Evolutionary conservation across 2,113 vertebrate genomes (phyloP), one percentile per base, ranked within the genome.

Genomic region (Zapornia atra): DNA sequence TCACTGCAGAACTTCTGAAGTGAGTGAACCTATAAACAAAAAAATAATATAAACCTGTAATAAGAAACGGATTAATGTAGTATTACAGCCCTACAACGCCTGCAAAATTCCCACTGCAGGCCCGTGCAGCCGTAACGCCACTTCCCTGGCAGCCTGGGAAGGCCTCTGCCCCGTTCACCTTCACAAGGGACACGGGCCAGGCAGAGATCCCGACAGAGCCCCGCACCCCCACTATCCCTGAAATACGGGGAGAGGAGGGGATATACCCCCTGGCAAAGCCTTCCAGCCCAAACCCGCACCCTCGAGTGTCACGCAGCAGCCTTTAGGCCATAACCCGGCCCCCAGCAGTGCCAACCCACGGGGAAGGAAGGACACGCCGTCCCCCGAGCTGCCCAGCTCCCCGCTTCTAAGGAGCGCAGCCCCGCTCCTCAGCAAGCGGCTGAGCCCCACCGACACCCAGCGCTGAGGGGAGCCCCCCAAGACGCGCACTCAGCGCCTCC

Each of bases 131-230:
- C 0, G 5, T 24, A 48, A 38, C 0, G 3, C 12, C 2, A 3
- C 10, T 18, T 48, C 56, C 50, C 66, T 21, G 50, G 29, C 1
- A 12, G 5, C 19, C 54, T 11, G 12, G 15, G 15, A n/a, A 88
- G 22, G 15, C 46, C 42, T 84, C 26, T 69, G 15, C 19, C 31
- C 21, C 13, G 0, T 26, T 79, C 31, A 83, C 9, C 95, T 86
- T 90, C 72, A 77, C 5, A 48, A 14, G 9, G 68, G 46, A 46
- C 69, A 81, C 5, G 0, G 1, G 5, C 4, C 3, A 1, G 4
- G 2, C 33, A 9, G 0, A 1, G 1, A 0, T 29, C 11, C 9
- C 5, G 9, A 54, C 0, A 6, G 6, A 19, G 3, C 26, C 34
- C 24, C 3, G 2, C 26, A 61, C 17, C 5, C 20, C 31, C 14